phyloP scores from a whole-genome alignment of 2,113 vertebrate species.

The Hyaena hyaena region DNA sequence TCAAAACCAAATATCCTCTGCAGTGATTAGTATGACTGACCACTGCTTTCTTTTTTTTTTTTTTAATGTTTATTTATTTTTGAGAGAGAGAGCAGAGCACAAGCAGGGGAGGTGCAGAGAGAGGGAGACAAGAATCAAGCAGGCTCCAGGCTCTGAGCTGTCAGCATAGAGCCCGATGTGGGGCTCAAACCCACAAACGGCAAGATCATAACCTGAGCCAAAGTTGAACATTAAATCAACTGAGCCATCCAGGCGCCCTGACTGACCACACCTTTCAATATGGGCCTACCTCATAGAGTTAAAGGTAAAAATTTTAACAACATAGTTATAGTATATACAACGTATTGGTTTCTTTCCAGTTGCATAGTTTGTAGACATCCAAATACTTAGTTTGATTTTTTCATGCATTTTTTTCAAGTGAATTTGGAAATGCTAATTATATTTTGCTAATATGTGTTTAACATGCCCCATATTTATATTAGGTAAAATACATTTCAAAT shows the following conservation, averaged over 20 bases:
- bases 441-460: background rate
- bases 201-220: too few relatives aligned
- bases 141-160: too few relatives aligned
- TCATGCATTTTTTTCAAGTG: background rate
- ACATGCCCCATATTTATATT: background rate
- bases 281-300: background rate
- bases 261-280: background rate
- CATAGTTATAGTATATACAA: background rate
- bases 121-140: too few relatives aligned
- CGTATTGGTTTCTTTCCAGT: slow-evolving; percentile 4
- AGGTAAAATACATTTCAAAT: slow-evolving; percentile 38
- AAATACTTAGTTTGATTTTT: background rate
- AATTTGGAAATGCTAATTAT: slow-evolving; percentile 51
- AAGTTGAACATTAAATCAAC: too few relatives aligned
- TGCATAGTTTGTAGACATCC: background rate
- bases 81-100: too few relatives aligned
- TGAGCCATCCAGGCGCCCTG: too few relatives aligned
- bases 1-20: background rate
- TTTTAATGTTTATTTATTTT: too few relatives aligned
- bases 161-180: too few relatives aligned
- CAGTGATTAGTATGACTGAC: background rate
- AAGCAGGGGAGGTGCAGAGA: too few relatives aligned
- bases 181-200: too few relatives aligned
- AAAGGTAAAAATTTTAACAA: background rate
- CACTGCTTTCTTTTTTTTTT: background rate